phyloP scores from a whole-genome alignment of 2,888 invertebrate genomes.

The Diachrysia chrysitis region DNA sequence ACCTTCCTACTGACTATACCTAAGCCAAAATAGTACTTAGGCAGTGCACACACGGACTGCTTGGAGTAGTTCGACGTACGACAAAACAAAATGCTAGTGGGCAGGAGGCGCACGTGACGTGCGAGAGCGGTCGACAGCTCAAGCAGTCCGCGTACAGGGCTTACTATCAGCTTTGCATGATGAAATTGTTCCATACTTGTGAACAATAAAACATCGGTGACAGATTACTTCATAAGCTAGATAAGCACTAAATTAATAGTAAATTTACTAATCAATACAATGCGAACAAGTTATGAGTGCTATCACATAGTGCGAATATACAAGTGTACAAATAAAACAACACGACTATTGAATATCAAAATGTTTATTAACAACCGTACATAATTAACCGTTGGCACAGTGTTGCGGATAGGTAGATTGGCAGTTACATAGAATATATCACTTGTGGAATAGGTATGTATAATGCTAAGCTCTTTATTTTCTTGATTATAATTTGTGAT shows the following conservation, averaged over 20 bases:
- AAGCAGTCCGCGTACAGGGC: no score
- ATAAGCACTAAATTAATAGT: neutral
- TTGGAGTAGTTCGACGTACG: no score
- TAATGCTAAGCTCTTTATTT: conserved; percentile 67
- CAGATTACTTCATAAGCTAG: neutral
- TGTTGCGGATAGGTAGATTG: conserved; percentile 72
- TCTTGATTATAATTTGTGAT: conserved; percentile 49
- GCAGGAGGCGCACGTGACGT: no score
- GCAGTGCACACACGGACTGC: no score
- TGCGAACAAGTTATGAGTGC: neutral
- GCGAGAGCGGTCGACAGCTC: no score
- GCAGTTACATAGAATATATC: conserved; percentile 65
- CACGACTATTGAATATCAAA: conserved; percentile 76
- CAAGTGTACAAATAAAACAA: conserved; percentile 65
- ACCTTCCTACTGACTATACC: no score
- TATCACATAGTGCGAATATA: conserved; percentile 30
- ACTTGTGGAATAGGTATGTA: conserved; percentile 48
- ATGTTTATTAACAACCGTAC: conserved; percentile 84
- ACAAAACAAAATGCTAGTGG: no score
- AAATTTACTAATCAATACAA: conserved; percentile 20
- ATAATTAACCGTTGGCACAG: conserved; percentile 83
- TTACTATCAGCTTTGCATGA: neutral
- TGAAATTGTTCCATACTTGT: neutral
- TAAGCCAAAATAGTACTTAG: neutral
- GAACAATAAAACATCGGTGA: no score